Conservation (phyloP, 2,113 vertebrate species). For the Hylia prasina region DNA sequence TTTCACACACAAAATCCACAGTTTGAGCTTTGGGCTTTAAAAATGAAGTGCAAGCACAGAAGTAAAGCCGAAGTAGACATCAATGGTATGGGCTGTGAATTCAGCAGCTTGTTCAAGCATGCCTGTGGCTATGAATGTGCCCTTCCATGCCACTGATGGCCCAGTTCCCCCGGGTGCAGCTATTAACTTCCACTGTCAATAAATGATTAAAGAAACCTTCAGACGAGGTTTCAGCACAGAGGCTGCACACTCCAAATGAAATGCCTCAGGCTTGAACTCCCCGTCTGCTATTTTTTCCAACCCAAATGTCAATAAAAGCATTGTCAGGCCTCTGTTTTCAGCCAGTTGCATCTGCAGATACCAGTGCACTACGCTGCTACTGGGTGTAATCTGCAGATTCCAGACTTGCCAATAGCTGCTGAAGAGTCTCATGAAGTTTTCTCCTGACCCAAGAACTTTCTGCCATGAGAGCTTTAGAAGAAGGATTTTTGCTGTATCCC, state of each 20-base stretch:
- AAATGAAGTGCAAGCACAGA: neutral
- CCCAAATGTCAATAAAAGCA: conserved; percentile 47
- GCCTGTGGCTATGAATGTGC: conserved; percentile 18
- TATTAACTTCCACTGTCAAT: conserved; percentile 40
- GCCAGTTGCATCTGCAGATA: neutral
- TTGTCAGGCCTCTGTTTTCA: conserved; percentile 21
- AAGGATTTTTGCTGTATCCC: neutral
- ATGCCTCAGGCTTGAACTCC: neutral
- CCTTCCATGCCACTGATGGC: neutral
- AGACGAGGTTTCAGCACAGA: neutral
- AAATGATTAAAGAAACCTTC: conserved; percentile 36
- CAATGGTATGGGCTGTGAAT: neutral
- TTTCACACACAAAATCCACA: neutral
- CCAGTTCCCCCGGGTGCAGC: neutral
- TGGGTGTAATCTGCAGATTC: neutral
- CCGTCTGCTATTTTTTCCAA: conserved; percentile 10
- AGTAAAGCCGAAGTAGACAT: neutral
- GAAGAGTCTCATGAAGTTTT: neutral
- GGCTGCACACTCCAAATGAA: neutral
- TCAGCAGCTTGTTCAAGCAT: neutral
- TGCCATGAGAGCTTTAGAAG: neutral
- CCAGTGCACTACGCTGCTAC: fast-evolving
- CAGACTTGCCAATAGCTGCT: neutral
- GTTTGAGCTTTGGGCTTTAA: neutral
- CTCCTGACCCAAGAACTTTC: neutral